phyloP scores from a whole-genome alignment of 2,888 invertebrate genomes.

The Epirrita christyi region DNA sequence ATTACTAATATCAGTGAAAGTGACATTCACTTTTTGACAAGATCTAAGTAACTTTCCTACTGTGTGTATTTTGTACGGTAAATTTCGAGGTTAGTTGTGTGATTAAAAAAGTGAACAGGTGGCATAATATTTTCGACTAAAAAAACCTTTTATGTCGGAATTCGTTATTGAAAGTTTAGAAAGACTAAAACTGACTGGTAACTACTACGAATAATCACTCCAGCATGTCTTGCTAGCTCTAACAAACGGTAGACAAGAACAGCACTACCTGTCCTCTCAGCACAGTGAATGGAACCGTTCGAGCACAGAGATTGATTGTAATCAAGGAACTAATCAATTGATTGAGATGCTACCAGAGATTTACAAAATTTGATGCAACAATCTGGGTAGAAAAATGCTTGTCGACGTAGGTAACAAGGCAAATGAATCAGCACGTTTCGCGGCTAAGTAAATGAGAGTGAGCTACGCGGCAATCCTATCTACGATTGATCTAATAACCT shows the following conservation, averaged over 20 bases:
- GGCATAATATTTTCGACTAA: slow-evolving; percentile 37
- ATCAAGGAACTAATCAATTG: slow-evolving; percentile 9
- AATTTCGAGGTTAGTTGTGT: slow-evolving; percentile 21
- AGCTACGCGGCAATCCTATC: slow-evolving; percentile 82
- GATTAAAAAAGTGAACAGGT: slow-evolving; percentile 32
- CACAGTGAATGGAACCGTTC: slow-evolving; percentile 18
- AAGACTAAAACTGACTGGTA: slow-evolving; percentile 7
- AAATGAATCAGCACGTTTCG: slow-evolving; percentile 84
- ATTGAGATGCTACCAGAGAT: slow-evolving; percentile 3
- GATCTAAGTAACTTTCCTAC: slow-evolving; percentile 24
- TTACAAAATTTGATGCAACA: slow-evolving; percentile 11
- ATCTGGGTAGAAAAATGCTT: slow-evolving; percentile 6
- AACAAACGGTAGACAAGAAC: slow-evolving; percentile 27
- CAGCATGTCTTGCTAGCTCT: slow-evolving; percentile 10
- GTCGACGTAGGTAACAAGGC: slow-evolving; percentile 56
- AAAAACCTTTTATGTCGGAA: slow-evolving; percentile 3
- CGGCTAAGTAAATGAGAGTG: slow-evolving; percentile 68
- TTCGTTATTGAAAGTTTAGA: slow-evolving; percentile 2
- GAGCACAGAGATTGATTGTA: slow-evolving; percentile 13
- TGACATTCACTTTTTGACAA: slow-evolving; percentile 68
- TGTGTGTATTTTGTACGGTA: slow-evolving; percentile 15
- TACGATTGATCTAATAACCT: slow-evolving; percentile 80
- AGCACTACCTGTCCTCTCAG: slow-evolving; percentile 12
- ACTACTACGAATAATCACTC: slow-evolving; percentile 1
- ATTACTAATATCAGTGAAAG: slow-evolving; percentile 67